Evolutionary conservation across 1,140 invertebrate genomes (phyloP).

Genomic region (Lepidurus packardi): DNA sequence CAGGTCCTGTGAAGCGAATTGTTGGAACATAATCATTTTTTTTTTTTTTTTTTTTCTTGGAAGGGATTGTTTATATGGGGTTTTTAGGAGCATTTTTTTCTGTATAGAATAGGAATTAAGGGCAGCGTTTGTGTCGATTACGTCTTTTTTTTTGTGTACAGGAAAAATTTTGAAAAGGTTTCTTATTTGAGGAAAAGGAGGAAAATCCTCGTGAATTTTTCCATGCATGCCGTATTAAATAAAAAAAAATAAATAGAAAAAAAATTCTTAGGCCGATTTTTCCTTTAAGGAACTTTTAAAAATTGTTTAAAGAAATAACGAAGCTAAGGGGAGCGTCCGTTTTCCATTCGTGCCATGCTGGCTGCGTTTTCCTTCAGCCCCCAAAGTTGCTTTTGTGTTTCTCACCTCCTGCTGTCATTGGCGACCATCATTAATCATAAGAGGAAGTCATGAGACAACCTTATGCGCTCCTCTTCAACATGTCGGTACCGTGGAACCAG

Average conservation of each 20-base stretch:
- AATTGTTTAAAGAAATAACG: too few relatives aligned
- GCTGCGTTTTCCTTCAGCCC: neutral
- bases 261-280: too few relatives aligned
- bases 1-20: conserved; percentile 15
- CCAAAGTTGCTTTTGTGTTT: conserved; percentile 6
- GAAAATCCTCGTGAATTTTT: too few relatives aligned
- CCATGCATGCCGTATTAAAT: too few relatives aligned
- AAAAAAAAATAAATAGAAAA: too few relatives aligned
- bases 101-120: neutral
- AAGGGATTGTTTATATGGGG: neutral
- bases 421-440: conserved; percentile 18
- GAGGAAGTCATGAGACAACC: neutral
- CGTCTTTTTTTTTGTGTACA: too few relatives aligned
- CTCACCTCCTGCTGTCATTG: conserved; percentile 20
- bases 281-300: too few relatives aligned
- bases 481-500: too few relatives aligned
- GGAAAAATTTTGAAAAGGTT: too few relatives aligned
- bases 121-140: neutral
- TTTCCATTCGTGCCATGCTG: neutral
- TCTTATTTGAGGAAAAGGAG: too few relatives aligned
- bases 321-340: too few relatives aligned
- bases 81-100: neutral
- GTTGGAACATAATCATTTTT: conserved; percentile 6
- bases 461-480: conserved; percentile 1
- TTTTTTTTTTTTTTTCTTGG: neutral